phyloP scores from a whole-genome alignment of 2,113 vertebrate genomes.

The Archocentrus centrarchus region DNA sequence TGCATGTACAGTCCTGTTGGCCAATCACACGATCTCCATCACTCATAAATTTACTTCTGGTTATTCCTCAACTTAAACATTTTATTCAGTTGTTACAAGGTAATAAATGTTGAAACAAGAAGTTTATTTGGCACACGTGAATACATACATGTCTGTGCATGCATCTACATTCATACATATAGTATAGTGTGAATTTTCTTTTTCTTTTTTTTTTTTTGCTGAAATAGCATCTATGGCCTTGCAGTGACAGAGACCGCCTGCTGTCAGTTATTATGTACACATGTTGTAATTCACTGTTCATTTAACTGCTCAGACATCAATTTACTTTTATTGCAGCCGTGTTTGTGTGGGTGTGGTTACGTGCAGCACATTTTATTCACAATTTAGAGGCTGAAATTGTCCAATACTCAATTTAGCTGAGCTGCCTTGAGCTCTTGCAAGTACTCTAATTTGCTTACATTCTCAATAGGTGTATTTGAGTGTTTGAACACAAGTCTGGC shows the following conservation, averaged over 20 bases:
- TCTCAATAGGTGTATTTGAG: conserved; percentile 62
- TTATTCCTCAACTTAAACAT: conserved; percentile 15
- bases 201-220: background rate
- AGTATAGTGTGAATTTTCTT: background rate
- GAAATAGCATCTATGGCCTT: background rate
- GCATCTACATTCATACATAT: background rate
- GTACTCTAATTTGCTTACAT: conserved; percentile 59
- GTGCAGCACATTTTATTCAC: conserved; percentile 23
- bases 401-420: conserved; percentile 41
- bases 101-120: background rate
- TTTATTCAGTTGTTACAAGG: background rate
- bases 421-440: conserved; percentile 43
- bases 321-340: conserved; percentile 17
- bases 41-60: conserved; percentile 12
- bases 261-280: background rate
- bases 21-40: conserved; percentile 20
- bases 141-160: background rate
- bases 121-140: background rate
- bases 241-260: conserved; percentile 13
- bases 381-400: conserved; percentile 36
- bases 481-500: conserved; percentile 56
- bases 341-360: conserved; percentile 9
- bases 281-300: conserved; percentile 33
- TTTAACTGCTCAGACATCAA: conserved; percentile 8
- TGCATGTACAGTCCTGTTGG: conserved; percentile 28